Conservation (phyloP, 2,888 invertebrate genomes). For the Cenopis cana region DNA sequence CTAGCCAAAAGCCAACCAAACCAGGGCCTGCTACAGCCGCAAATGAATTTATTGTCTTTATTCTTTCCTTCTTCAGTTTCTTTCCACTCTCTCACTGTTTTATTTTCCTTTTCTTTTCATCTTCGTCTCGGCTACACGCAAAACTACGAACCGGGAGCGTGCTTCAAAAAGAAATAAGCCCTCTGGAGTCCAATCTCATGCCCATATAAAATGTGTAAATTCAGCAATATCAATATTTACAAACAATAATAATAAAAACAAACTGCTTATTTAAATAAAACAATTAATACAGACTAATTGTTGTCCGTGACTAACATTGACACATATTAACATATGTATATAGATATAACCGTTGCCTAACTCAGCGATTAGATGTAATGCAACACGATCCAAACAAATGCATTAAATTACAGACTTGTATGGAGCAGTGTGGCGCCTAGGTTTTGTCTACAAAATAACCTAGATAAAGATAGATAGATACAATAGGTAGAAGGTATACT, state of each 20-base stretch:
- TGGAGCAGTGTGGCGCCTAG: conserved; percentile 40
- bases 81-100: too few species aligned
- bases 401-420: conserved; percentile 48
- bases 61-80: too few species aligned
- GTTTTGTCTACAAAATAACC: conserved; percentile 6
- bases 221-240: conserved; percentile 7
- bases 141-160: too few species aligned
- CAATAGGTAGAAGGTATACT: too few species aligned
- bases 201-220: background rate
- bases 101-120: too few species aligned
- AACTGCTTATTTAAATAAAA: conserved; percentile 29
- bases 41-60: too few species aligned
- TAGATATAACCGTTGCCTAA: conserved; percentile 33
- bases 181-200: too few species aligned
- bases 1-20: background rate
- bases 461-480: conserved; percentile 8
- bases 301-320: conserved; percentile 36
- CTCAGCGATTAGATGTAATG: conserved; percentile 37
- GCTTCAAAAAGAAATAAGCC: too few species aligned
- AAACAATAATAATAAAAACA: conserved; percentile 32
- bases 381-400: conserved; percentile 45
- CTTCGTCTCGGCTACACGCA: too few species aligned
- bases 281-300: conserved; percentile 32
- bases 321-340: conserved; percentile 30
- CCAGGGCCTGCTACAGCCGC: background rate